phyloP scores from a whole-genome alignment of 1,140 invertebrate genomes.

The Hycleus cichorii region DNA sequence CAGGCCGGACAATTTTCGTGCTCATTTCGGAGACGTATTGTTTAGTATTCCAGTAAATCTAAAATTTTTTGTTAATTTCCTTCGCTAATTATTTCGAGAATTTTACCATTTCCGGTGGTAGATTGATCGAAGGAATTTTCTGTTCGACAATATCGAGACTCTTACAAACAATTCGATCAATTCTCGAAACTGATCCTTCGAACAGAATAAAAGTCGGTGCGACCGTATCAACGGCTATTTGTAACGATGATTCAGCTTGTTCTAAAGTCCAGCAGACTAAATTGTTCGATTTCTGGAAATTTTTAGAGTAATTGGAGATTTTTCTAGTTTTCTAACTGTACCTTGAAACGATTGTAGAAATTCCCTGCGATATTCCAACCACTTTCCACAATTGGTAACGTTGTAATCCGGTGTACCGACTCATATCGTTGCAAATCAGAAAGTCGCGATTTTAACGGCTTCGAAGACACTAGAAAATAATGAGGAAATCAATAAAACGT shows the following conservation, averaged over 20 bases:
- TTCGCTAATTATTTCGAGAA: neutral
- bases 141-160: conserved; percentile 70
- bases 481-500: neutral
- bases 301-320: conserved; percentile 2
- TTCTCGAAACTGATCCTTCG: conserved; percentile 58
- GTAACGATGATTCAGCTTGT: conserved; percentile 61
- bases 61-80: conserved; percentile 21
- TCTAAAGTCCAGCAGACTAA: conserved; percentile 64
- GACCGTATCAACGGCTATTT: conserved; percentile 57
- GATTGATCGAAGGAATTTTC: conserved; percentile 63
- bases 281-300: conserved; percentile 55
- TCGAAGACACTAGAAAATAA: conserved; percentile 7
- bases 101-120: conserved; percentile 67
- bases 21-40: conserved; percentile 56
- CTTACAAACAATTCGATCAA: conserved; percentile 67
- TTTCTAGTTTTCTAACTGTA: conserved; percentile 38
- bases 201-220: conserved; percentile 59
- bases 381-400: conserved; percentile 64
- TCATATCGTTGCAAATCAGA: conserved; percentile 50
- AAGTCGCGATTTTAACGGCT: conserved; percentile 14
- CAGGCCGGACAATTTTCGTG: conserved; percentile 55
- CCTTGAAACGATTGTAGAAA: conserved; percentile 62
- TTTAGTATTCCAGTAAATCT: conserved; percentile 71
- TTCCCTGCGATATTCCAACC: conserved; percentile 59
- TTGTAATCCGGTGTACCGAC: conserved; percentile 57